phyloP scores from a whole-genome alignment of 2,888 invertebrate species.

The Galerucella pusilla region DNA sequence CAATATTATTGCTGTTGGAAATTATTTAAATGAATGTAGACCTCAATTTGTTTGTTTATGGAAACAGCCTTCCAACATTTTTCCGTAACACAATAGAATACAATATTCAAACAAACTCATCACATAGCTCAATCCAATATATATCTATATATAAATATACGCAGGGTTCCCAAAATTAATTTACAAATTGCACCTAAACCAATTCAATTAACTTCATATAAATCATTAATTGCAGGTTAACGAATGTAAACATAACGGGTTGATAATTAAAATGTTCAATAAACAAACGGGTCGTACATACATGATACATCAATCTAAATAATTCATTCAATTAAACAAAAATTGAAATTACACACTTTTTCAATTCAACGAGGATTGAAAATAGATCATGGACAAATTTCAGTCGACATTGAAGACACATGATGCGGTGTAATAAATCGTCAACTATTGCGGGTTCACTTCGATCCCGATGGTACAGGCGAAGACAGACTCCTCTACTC shows the following conservation, averaged over 20 bases:
- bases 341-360: background rate
- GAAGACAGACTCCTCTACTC: too few species aligned
- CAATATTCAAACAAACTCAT: background rate
- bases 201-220: background rate
- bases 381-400: too few species aligned
- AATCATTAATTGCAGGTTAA: background rate
- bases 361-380: too few species aligned
- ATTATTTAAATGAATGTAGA: background rate
- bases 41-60: background rate
- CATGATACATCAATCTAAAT: background rate
- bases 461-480: too few species aligned
- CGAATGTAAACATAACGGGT: background rate
- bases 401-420: too few species aligned
- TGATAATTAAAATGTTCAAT: background rate
- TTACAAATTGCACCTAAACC: background rate
- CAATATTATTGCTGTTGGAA: background rate
- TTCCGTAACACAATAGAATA: background rate
- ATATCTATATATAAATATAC: background rate
- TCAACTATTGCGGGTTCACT: too few species aligned
- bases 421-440: too few species aligned
- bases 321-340: background rate
- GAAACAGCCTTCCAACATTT: background rate
- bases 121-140: background rate
- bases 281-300: background rate
- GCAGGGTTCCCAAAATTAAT: background rate